Evolutionary conservation across 2,797 vertebrate species (phyloP), one percentile per base, ranked within the genome.

Genomic region (Centroberyx gerrardi): DNA sequence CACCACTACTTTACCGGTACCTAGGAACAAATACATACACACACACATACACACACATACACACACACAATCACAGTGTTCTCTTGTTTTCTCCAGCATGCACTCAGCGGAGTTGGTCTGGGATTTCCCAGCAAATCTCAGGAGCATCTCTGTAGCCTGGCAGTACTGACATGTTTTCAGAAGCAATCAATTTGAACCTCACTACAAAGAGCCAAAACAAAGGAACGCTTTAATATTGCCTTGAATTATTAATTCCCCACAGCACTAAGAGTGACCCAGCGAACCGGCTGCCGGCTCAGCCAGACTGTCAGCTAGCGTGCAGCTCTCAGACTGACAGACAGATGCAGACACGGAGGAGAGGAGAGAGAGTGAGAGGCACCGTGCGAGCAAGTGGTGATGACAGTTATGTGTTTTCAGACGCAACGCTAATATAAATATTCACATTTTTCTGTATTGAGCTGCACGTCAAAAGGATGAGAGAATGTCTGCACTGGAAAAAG

Each of bases 211-310:
- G 18, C 31, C n/a, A 63, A 83, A 78, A 69, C 66, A 76, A 51
- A 28, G 72, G 38, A 74, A 68, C 15, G 58, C 61, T 81, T 77
- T 78, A 68, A 80, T 67, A 78, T 67, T 17, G 55, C 31, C 44
- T 61, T 75, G 71, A 86, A 90, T 83, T 72, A 87, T 88, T 84
- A 72, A 88, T 76, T 78, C 74, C 62, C 48, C 13, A 12, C 61
- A 69, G 68, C 54, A 27, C 55, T 46, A 66, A 51, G 76, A 81
- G 68, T 60, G 72, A 83, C 69, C 69, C 76, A 15, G n/a, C 60
- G 76, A 87, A 69, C 42, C 42, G 61, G 72, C 62, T 36, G 68
- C 61, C 17, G 28, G 62, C 68, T 58, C 68, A 68, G 55, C 60
- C 71, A 33, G 71, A 10, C 76, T 62, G 80, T 74, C 80, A 79